These are phyloP conservation scores for Gymnoscopelus microlampas DNA, from an alignment of 2,797 vertebrate genomes.

Conservation along the genomic window DNA sequence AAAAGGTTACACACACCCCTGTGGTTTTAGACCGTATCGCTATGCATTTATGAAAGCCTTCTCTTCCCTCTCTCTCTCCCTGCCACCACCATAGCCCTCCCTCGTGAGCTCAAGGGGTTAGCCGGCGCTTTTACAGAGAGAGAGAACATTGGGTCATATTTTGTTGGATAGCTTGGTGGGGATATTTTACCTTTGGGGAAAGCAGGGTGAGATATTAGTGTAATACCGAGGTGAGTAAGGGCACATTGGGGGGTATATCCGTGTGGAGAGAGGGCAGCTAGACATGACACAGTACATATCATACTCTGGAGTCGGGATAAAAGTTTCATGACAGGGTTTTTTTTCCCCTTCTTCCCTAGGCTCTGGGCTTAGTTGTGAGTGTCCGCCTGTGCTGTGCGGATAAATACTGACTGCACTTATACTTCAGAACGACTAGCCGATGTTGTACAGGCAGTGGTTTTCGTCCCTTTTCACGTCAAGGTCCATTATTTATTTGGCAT, in stretches of 20 bases:
- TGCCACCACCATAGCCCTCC: constrained; percentile 30
- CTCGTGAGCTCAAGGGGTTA: constrained; percentile 47
- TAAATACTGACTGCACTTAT: too few relatives aligned
- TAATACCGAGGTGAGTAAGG: constrained; percentile 44
- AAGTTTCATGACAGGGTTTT: background rate
- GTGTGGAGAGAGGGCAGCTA: background rate
- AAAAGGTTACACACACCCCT: constrained; percentile 74
- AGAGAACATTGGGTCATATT: constrained; percentile 62
- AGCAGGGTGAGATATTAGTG: constrained; percentile 39
- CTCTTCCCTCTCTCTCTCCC: constrained; percentile 36
- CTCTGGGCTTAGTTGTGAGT: background rate
- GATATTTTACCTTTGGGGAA: constrained; percentile 54
- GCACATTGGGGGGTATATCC: background rate
- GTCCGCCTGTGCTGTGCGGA: too few relatives aligned
- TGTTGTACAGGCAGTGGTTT: too few relatives aligned
- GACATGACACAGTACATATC: background rate
- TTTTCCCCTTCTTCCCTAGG: background rate
- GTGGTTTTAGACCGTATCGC: constrained; percentile 71
- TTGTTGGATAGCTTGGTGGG: constrained; percentile 57
- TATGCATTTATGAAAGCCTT: constrained; percentile 70
- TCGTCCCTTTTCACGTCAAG: too few relatives aligned
- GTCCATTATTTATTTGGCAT: too few relatives aligned
- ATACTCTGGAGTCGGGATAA: background rate
- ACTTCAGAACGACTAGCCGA: too few relatives aligned
- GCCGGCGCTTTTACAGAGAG: constrained; percentile 44